A percentile compares a stretch with the other conserved stretches of the same genome.
phyloP scores from a whole-genome alignment of 2,797 vertebrate genomes.

The Paratrypauchen microcephalus region DNA sequence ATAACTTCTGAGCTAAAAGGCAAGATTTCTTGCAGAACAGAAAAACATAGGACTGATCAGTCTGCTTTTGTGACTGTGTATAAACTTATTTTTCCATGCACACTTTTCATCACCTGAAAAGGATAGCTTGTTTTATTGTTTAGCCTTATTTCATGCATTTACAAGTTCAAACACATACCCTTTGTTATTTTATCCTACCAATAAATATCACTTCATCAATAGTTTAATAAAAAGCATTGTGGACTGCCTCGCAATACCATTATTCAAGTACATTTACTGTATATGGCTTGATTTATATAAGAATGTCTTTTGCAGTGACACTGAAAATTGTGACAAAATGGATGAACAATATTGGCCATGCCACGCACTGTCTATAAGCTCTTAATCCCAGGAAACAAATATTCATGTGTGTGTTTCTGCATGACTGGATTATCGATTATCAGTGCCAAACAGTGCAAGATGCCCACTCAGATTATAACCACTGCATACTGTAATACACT shows the following conservation, averaged over 20 bases:
- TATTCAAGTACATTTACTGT: background rate
- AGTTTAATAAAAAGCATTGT: slow-evolving; percentile 14
- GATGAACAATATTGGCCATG: slow-evolving; percentile 73
- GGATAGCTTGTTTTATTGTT: background rate
- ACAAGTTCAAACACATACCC: background rate
- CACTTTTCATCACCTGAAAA: background rate
- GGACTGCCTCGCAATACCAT: slow-evolving; percentile 6
- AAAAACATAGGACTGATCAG: background rate
- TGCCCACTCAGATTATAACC: slow-evolving; percentile 75
- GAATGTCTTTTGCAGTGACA: slow-evolving; percentile 33
- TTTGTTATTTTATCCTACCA: background rate
- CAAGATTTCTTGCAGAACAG: background rate
- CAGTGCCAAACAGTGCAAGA: slow-evolving; percentile 76
- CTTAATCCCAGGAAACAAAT: slow-evolving; percentile 83
- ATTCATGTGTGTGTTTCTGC: slow-evolving; percentile 78
- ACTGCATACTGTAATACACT: slow-evolving; percentile 71
- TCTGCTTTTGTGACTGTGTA: background rate
- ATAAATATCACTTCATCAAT: background rate
- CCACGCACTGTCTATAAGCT: slow-evolving; percentile 74
- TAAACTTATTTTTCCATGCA: background rate
- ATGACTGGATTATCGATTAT: slow-evolving; percentile 81
- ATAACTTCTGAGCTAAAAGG: background rate
- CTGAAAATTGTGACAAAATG: slow-evolving; percentile 62
- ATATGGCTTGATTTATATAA: slow-evolving; percentile 1
- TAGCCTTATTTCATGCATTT: background rate